Percentiles rank a stretch among this genome's conserved stretches.
phyloP scores from a whole-genome alignment of 1,140 invertebrate species.

The Sitodiplosis mosellana region DNA sequence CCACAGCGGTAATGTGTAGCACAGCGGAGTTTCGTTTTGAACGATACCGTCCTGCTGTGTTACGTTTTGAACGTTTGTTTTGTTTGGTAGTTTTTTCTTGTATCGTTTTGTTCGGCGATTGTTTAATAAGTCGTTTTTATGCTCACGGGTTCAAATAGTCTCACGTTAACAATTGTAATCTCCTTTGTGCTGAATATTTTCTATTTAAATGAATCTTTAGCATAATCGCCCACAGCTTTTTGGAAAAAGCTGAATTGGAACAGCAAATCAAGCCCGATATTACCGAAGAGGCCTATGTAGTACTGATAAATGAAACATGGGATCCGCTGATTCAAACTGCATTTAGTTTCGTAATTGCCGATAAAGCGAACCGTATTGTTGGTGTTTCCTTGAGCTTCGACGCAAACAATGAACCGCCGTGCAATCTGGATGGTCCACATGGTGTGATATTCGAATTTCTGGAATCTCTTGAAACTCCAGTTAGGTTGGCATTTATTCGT shows the following conservation, averaged over 20 bases:
- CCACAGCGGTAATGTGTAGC: too few species aligned
- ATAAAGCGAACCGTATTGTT: constrained; percentile 23
- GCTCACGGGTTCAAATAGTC: too few species aligned
- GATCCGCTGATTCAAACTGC: constrained; percentile 38
- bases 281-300: constrained; percentile 40
- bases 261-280: constrained; percentile 48
- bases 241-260: constrained; percentile 65
- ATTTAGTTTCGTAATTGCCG: constrained; percentile 48
- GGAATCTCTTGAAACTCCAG: constrained; percentile 51
- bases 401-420: constrained; percentile 46
- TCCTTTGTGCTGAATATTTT: too few species aligned
- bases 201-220: too few species aligned
- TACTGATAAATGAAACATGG: constrained; percentile 48
- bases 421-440: constrained; percentile 43
- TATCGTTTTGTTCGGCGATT: too few species aligned
- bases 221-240: constrained; percentile 66
- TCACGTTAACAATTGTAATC: too few species aligned
- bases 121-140: too few species aligned
- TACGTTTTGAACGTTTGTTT: too few species aligned
- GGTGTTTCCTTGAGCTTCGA: constrained; percentile 63
- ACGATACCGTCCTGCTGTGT: too few species aligned
- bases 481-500: constrained; percentile 29
- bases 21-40: too few species aligned
- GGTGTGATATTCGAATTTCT: constrained; percentile 58
- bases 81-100: too few species aligned